Conservation (phyloP, 2,113 vertebrate genomes). For the Gymnorhina tibicen region DNA sequence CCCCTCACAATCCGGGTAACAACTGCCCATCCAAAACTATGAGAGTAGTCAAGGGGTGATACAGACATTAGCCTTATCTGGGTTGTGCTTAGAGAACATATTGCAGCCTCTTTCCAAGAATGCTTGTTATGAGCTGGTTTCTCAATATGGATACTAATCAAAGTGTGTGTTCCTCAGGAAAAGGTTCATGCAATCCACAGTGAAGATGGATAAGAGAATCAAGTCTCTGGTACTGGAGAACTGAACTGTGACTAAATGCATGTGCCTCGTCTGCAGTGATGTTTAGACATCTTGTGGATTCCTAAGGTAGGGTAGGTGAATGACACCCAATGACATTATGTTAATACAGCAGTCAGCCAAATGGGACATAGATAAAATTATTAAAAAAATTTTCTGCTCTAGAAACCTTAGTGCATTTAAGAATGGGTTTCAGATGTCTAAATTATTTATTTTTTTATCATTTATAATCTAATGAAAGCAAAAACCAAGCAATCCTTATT, state of each 20-base stretch:
- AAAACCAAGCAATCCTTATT: not conserved
- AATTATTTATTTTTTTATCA: not conserved
- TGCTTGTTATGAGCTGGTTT: not conserved
- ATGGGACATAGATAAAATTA: not conserved
- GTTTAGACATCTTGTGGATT: not conserved
- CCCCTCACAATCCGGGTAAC: not conserved
- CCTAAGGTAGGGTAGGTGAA: not conserved
- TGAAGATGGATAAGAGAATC: not conserved
- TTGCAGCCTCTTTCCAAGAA: not conserved
- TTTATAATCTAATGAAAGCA: slow-evolving; percentile 14
- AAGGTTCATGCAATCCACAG: not conserved
- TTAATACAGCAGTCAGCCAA: not conserved
- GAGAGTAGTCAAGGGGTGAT: not conserved
- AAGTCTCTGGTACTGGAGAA: not conserved
- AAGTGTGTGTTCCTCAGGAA: not conserved
- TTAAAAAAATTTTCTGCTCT: not conserved
- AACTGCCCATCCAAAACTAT: not conserved
- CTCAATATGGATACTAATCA: not conserved
- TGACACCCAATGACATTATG: not conserved
- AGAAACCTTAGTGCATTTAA: not conserved
- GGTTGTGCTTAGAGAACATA: not conserved
- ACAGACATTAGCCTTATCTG: not conserved
- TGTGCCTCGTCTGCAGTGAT: not conserved
- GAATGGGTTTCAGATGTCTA: not conserved
- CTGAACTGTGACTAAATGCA: not conserved